Base-by-base conservation (phyloP, 2,888 invertebrate genomes). In the Marasmarcha lunaedactyla region DNA sequence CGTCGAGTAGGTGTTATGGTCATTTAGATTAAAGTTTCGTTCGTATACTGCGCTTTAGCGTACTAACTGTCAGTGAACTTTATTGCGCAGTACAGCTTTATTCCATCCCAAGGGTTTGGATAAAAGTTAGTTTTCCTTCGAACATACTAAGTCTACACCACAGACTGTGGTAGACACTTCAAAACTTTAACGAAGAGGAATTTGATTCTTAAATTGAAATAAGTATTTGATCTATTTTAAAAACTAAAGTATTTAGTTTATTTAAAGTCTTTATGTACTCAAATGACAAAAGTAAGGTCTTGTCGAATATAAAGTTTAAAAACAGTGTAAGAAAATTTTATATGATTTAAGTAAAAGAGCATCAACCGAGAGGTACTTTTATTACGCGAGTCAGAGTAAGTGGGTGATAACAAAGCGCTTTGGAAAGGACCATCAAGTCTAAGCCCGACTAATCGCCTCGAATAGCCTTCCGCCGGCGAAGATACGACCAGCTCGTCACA, bases 381-480 rank as follows among this genome's bases (percentile, higher is more conserved):
- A 20, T 20, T 20, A 20, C 20, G 7, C 20, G 55, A 49, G 54
- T 54, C 55, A 52, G 36, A 42, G 20, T 20, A 20, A 54, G 49
- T 46, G 62, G 63, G 61, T 69, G 66, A 59, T 70, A 78, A 78
- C 69, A 70, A 69, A 62, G 70, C 70, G 68, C 73, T 78, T 76
- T 71, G 64, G 65, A 59, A 50, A 52, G 54, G 55, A 65, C 65
- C 71, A 68, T 64, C 60, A 57, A 58, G 62, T 54, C 57, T 74
- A 78, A 76, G 66, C 71, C 65, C 60, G 58, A 63, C 61, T 69
- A 78, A 76, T 57, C 66, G 52, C 60, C 60, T 56, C 54, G 51
- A 55, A 59, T 20, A 7, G 20, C 7, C 20, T 20, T 20, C 20
- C 20, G 3, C 20, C 3, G 7, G 20, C 20, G 20, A 20, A 20